These are phyloP conservation scores for Rhopalosiphum nymphaeae DNA, from an alignment of 2,888 invertebrate species.

Conservation along the genomic window DNA sequence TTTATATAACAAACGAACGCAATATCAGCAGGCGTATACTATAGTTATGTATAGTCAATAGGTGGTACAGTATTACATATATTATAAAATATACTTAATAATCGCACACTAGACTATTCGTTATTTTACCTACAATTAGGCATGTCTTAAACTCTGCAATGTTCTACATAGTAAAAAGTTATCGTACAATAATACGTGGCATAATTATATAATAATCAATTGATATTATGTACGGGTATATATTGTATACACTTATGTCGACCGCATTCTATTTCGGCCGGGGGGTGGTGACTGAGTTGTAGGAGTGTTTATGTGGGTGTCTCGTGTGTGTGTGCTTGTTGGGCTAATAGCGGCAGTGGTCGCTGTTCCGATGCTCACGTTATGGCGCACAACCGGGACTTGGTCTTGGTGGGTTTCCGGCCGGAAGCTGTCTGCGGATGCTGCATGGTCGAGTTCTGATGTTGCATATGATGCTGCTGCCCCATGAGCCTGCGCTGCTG, in stretches of 20 bases:
- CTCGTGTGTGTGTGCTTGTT: neutral
- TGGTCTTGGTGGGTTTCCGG: conserved; percentile 56
- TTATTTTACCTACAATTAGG: neutral
- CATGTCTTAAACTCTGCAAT: neutral
- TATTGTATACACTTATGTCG: neutral
- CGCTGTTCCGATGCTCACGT: conserved; percentile 10
- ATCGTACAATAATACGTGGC: neutral
- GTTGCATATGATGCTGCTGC: neutral
- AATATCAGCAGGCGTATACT: neutral
- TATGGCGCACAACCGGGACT: conserved; percentile 64
- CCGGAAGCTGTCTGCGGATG: conserved; percentile 15
- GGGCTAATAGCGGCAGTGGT: neutral
- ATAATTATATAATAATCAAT: neutral
- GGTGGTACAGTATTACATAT: neutral
- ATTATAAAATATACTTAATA: neutral
- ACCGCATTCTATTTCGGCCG: neutral
- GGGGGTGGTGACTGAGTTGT: neutral
- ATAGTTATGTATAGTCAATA: neutral
- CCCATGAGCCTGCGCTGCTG: conserved; percentile 55
- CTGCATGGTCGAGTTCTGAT: conserved; percentile 10
- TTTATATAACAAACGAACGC: neutral
- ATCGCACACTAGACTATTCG: neutral
- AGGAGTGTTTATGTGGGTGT: neutral
- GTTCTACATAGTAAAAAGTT: neutral
- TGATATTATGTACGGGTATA: neutral